Conservation (phyloP, 2,888 invertebrate genomes). For the Augiades crinisus region DNA sequence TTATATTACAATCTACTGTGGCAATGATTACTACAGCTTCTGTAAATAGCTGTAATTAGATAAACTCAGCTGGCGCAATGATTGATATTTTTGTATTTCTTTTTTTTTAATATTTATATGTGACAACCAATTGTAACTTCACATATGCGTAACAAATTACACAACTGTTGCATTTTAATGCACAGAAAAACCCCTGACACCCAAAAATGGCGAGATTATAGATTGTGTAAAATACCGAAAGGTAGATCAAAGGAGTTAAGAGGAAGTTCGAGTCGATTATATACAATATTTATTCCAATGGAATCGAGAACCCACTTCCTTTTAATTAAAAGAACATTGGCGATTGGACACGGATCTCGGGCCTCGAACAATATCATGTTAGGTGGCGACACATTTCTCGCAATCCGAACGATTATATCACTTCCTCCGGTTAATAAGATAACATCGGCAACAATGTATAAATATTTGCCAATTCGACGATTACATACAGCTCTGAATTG, state of each 20-base stretch:
- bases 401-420: slow-evolving; percentile 14
- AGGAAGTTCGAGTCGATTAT: neutral
- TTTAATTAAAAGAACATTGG: slow-evolving; percentile 9
- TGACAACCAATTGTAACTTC: too few species aligned
- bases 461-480: slow-evolving; percentile 15
- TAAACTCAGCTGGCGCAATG: too few species aligned
- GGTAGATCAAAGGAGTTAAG: neutral
- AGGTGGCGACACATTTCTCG: slow-evolving; percentile 11
- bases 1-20: too few species aligned
- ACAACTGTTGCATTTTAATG: too few species aligned
- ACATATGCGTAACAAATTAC: too few species aligned
- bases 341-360: neutral
- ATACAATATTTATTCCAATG: neutral
- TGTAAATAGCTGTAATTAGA: too few species aligned
- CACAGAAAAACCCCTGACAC: too few species aligned
- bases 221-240: neutral
- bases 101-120: too few species aligned
- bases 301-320: neutral
- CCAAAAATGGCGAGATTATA: too few species aligned
- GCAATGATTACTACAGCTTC: too few species aligned
- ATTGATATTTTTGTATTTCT: too few species aligned
- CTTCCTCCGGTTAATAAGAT: slow-evolving; percentile 17
- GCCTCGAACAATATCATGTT: slow-evolving; percentile 3
- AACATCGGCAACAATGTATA: slow-evolving; percentile 21
- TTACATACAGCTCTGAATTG: neutral